Evolutionary conservation across 2,113 vertebrate species (phyloP).

Genomic region (Epinephelus cyanopodus): DNA sequence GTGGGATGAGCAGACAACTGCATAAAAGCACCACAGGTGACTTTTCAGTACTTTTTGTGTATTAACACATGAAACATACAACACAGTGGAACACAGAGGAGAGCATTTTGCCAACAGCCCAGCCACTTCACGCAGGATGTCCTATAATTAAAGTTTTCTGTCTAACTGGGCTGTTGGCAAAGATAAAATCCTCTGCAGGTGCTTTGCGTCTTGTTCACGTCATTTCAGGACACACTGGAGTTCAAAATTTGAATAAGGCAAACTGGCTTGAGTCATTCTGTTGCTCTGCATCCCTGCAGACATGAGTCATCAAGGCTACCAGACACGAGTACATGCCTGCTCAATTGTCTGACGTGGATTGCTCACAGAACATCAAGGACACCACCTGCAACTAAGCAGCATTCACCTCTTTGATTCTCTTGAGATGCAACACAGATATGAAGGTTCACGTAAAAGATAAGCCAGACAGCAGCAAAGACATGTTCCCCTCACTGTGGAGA

Average conservation of each 20-base stretch:
- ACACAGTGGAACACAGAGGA: background rate
- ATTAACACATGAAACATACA: background rate
- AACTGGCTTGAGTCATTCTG: conserved; percentile 54
- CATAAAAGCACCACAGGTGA: conserved; percentile 5
- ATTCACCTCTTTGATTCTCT: conserved; percentile 20
- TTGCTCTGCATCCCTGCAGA: conserved; percentile 57
- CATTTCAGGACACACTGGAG: conserved; percentile 19
- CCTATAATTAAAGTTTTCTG: conserved; percentile 20
- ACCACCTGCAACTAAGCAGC: background rate
- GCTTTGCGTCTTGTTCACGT: conserved; percentile 38
- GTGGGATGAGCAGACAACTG: background rate
- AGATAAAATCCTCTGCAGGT: conserved; percentile 43
- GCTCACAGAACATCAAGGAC: conserved; percentile 49
- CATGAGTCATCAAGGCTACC: conserved; percentile 70
- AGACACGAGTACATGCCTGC: conserved; percentile 35
- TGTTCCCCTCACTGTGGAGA: background rate
- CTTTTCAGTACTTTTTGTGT: background rate
- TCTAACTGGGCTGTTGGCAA: conserved; percentile 17
- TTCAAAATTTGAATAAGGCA: conserved; percentile 42
- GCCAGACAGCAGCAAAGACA: background rate
- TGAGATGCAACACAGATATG: conserved; percentile 13
- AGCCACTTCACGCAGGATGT: background rate
- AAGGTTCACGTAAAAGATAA: conserved; percentile 4
- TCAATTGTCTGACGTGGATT: conserved; percentile 36
- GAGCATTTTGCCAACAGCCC: background rate